A percentile compares a stretch with the other conserved stretches of the same genome.
Conservation (phyloP, 2,113 vertebrate species). For the Pluvialis apricaria region DNA sequence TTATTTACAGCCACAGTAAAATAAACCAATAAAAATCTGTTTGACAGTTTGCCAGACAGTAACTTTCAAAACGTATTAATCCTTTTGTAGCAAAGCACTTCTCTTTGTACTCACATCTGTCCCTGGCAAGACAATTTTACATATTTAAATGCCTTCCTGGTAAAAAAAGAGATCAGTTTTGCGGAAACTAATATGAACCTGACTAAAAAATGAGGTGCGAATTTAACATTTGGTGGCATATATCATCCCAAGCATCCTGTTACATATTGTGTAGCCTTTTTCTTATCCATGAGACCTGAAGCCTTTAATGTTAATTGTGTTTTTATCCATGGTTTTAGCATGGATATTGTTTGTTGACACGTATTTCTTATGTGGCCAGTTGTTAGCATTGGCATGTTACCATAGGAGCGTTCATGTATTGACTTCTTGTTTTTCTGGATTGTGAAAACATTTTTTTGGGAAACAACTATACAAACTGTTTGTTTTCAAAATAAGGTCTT, state of each 20-base stretch:
- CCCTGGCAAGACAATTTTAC: not conserved
- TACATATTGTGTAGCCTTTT: not conserved
- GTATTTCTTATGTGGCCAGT: not conserved
- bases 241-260: not conserved
- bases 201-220: not conserved
- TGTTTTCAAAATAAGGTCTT: not conserved
- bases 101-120: slow-evolving; percentile 19
- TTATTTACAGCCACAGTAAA: not conserved
- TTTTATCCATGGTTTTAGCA: not conserved
- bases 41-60: not conserved
- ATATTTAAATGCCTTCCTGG: not conserved
- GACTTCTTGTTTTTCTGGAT: not conserved
- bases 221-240: not conserved
- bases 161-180: not conserved
- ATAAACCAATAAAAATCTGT: not conserved
- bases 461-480: not conserved
- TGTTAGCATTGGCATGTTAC: not conserved
- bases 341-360: slow-evolving; percentile 15
- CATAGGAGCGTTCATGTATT: not conserved
- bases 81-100: not conserved
- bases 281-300: not conserved
- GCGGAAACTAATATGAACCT: not conserved
- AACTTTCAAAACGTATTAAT: slow-evolving; percentile 1
- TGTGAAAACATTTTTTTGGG: not conserved
- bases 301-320: not conserved